Percentiles rank a stretch among this genome's conserved stretches.
Conservation (phyloP, 2,113 vertebrate genomes). For the Sclerurus mexicanus region DNA sequence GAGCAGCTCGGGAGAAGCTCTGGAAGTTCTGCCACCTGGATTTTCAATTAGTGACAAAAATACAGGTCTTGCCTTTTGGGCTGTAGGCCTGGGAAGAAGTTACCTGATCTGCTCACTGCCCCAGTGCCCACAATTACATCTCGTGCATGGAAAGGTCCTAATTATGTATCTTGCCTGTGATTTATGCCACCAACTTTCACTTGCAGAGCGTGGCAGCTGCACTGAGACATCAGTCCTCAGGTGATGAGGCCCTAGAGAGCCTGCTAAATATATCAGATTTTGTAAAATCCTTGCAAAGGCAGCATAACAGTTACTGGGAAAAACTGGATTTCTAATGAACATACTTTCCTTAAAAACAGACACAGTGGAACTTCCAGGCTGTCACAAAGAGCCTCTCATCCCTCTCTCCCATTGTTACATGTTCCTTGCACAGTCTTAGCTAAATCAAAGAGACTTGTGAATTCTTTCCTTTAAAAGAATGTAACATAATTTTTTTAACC, state of each 20-base stretch:
- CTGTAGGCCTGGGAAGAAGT: not conserved
- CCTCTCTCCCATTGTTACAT: not conserved
- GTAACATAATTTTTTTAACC: not conserved
- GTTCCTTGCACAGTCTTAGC: not conserved
- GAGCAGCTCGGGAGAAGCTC: not conserved
- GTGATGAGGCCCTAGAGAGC: not conserved
- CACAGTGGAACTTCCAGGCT: not conserved
- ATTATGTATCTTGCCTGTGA: not conserved
- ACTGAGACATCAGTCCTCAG: not conserved
- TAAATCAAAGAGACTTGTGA: not conserved
- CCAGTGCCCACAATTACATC: not conserved
- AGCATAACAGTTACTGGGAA: not conserved
- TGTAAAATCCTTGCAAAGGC: not conserved
- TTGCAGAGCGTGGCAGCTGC: not conserved
- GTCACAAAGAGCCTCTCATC: not conserved
- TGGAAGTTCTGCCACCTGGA: not conserved
- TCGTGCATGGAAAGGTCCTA: not conserved
- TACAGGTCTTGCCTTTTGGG: not conserved
- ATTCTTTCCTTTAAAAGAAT: not conserved
- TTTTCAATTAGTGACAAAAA: not conserved
- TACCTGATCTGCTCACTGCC: not conserved
- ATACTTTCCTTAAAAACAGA: not conserved
- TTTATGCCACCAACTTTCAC: not conserved
- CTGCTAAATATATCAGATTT: not conserved
- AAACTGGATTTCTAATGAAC: not conserved